Evolutionary conservation across 2,888 invertebrate genomes (phyloP), one percentile per base, ranked within the genome.

Genomic region (Melangyna quadrimaculata): DNA sequence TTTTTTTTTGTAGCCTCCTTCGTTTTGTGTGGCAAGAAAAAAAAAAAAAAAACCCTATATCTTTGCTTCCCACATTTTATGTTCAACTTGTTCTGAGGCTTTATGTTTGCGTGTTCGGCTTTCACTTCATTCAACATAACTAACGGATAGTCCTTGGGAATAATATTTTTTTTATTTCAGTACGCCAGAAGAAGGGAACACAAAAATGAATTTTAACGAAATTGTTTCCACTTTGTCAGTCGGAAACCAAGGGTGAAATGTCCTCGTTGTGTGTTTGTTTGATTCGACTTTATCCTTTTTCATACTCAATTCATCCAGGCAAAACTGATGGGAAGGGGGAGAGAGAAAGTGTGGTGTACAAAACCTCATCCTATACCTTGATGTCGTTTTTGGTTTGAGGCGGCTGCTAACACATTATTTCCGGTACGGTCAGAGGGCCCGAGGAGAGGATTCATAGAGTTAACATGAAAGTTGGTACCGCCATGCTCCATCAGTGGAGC

Each of bases 161-260:
- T 43, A 45, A 40, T 63, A n/a, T 63, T 43, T 27, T 61, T 61
- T n/a, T 29, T 63, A 22, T 24, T 51, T n/a, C 35, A 29, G 7
- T 8, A 59, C 35, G 12, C 17, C 22, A 22, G 19, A 37, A 19
- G 75, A 19, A 27, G 67, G 29, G 35, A 55, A 45, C 24, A 65
- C 45, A 45, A 57, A 74, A 84, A 74, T 84, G 71, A 84, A 79
- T 84, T 84, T 74, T 79, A 84, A 84, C 79, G 53, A 78, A 84
- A 84, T 84, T 79, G 78, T 75, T 84, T 84, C 74, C 79, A 79
- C 78, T 79, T 84, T 84, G 79, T 79, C 79, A 75, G 63, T 63
- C 71, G 78, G 74, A 65, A 70, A 71, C 70, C 57, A 75, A 71
- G 78, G 78, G 78, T 78, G 83, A 84, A 84, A 79, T 74, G 74